These are phyloP conservation scores for Sacculina carcini DNA, from an alignment of 2,888 invertebrate genomes.

Conservation along the genomic window DNA sequence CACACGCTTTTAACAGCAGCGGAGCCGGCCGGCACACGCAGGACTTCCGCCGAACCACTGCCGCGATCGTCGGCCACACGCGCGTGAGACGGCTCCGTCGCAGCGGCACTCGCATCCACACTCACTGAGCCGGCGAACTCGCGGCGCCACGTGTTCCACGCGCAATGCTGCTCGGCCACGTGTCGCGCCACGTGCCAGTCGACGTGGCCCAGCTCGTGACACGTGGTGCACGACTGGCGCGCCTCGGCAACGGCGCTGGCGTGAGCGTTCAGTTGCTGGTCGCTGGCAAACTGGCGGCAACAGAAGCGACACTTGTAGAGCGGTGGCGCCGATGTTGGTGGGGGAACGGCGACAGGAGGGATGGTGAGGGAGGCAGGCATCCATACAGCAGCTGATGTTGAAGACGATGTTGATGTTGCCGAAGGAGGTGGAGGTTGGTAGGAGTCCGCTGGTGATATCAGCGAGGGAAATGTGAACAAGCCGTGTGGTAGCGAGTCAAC, in stretches of 20 bases:
- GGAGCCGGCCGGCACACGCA: no score
- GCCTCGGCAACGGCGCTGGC: slow-evolving; percentile 9
- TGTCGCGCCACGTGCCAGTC: slow-evolving; percentile 8
- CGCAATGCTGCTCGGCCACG: slow-evolving; percentile 10
- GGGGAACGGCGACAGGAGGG: not conserved
- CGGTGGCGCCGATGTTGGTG: not conserved
- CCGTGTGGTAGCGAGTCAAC: no score
- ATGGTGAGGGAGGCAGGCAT: not conserved
- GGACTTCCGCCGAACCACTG: slow-evolving; percentile 10
- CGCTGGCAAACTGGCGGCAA: slow-evolving; percentile 7
- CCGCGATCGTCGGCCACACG: slow-evolving; percentile 10
- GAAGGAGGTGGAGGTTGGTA: no score
- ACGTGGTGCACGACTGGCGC: slow-evolving; percentile 10
- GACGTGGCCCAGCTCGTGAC: slow-evolving; percentile 11
- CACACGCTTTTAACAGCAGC: not conserved
- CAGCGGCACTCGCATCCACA: slow-evolving; percentile 10
- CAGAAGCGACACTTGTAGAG: slow-evolving; percentile 12
- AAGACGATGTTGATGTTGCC: no score
- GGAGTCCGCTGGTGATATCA: no score
- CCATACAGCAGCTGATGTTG: no score
- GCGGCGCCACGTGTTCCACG: slow-evolving; percentile 9
- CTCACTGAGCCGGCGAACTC: slow-evolving; percentile 10
- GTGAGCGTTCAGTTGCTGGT: slow-evolving; percentile 10
- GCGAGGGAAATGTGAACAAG: no score
- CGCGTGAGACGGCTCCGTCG: slow-evolving; percentile 12